Conservation (phyloP, 2,113 vertebrate species). For the Elephantulus edwardii region DNA sequence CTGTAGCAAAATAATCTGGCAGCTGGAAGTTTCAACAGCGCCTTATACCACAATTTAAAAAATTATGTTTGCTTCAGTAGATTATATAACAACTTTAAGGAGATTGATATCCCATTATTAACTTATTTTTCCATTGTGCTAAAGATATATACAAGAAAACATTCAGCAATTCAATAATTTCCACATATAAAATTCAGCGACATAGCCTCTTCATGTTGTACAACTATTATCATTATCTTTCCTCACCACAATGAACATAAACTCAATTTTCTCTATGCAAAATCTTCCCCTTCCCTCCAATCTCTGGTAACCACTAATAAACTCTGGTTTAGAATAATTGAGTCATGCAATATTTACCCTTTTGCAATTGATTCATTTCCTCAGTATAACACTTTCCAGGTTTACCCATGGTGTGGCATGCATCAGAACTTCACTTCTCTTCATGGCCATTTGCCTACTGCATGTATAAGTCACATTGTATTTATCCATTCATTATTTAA, state of each 20-base stretch:
- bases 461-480: neutral
- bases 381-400: neutral
- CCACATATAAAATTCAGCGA: neutral
- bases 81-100: neutral
- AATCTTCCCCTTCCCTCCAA: neutral
- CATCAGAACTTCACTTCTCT: neutral
- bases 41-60: neutral
- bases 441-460: neutral
- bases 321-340: neutral
- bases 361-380: neutral
- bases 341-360: neutral
- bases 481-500: neutral
- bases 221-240: neutral
- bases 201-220: neutral
- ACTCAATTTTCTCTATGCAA: no score
- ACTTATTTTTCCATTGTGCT: neutral
- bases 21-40: slow-evolving; percentile 24
- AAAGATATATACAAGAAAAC: neutral
- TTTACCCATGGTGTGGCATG: neutral
- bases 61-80: neutral
- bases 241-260: neutral
- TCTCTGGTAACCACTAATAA: neutral
- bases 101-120: neutral
- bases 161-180: neutral
- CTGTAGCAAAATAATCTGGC: slow-evolving; percentile 31